Conservation (phyloP, 2,797 vertebrate species). For the Liparis tanakae region DNA sequence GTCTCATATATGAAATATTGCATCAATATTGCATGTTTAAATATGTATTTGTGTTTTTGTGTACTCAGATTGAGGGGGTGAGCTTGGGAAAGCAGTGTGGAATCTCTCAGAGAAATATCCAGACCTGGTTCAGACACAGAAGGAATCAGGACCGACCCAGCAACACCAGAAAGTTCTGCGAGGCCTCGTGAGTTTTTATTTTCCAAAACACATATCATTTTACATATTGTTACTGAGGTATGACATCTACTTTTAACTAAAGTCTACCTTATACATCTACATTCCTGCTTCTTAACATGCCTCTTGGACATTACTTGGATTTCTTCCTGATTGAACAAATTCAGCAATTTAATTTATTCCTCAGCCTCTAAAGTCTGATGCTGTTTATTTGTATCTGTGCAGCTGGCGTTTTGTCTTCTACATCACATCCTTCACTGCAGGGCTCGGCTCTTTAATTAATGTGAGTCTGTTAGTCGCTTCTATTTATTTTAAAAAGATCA, state of each 20-base stretch:
- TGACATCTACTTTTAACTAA: neutral
- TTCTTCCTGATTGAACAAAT: neutral
- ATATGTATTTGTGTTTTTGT: slow-evolving; percentile 23
- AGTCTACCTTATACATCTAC: neutral
- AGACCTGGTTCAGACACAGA: slow-evolving; percentile 89
- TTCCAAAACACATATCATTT: neutral
- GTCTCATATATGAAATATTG: neutral
- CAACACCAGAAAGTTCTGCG: slow-evolving; percentile 91
- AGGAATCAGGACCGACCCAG: slow-evolving; percentile 87
- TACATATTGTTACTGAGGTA: neutral
- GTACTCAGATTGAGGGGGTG: slow-evolving; percentile 70
- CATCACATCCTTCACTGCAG: slow-evolving; percentile 83
- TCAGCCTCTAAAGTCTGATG: neutral
- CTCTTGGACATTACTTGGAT: neutral
- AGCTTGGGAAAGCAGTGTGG: slow-evolving; percentile 82
- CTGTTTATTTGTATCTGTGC: slow-evolving; percentile 47
- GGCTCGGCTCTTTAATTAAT: slow-evolving; percentile 84
- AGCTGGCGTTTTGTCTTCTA: slow-evolving; percentile 95
- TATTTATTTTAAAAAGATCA: neutral
- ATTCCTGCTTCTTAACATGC: neutral
- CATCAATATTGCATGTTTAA: neutral
- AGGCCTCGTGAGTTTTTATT: slow-evolving; percentile 85
- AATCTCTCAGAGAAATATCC: slow-evolving; percentile 84
- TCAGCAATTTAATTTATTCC: neutral
- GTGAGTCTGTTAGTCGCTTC: slow-evolving; percentile 83